phyloP scores from a whole-genome alignment of 2,888 invertebrate genomes.

The Cantharis flavilabris region DNA sequence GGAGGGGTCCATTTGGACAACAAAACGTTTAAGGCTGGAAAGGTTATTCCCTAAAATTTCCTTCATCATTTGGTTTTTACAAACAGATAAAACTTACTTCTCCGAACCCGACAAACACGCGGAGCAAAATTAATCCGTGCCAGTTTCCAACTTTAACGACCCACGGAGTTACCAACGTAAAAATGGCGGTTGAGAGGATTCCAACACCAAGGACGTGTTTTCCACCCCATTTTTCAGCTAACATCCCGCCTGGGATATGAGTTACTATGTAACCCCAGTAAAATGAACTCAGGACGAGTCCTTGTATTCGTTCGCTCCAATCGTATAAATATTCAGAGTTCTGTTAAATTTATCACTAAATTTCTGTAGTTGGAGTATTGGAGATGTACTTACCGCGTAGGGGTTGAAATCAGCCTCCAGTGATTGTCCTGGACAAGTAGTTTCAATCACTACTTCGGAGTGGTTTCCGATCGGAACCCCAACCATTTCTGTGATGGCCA shows the following conservation, averaged over 20 bases:
- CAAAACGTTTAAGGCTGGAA: conserved; percentile 81
- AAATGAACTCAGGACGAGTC: conserved; percentile 14
- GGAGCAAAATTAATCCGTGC: conserved; percentile 4
- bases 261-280: conserved; percentile 23
- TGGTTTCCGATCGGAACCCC: conserved; percentile 36
- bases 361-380: too few relatives aligned
- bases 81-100: conserved; percentile 11
- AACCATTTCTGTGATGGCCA: conserved; percentile 53
- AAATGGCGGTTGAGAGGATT: conserved; percentile 12
- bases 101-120: conserved; percentile 19
- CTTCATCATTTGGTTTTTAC: not conserved
- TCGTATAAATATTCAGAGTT: not conserved
- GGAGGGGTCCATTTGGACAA: conserved; percentile 82
- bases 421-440: not conserved
- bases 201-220: conserved; percentile 12
- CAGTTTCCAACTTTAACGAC: conserved; percentile 5
- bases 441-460: not conserved
- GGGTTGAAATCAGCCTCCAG: not conserved
- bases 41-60: conserved; percentile 59
- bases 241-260: conserved; percentile 22
- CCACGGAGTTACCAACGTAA: conserved; percentile 9
- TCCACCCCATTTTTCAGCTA: conserved; percentile 21
- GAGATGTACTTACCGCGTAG: not conserved
- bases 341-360: not conserved
- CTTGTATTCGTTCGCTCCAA: not conserved